Evolutionary conservation across 92 coral and sea anemone species (phyloP), one percentile per base, ranked within the genome.

Genomic region (Scolanthus callimorphus): DNA sequence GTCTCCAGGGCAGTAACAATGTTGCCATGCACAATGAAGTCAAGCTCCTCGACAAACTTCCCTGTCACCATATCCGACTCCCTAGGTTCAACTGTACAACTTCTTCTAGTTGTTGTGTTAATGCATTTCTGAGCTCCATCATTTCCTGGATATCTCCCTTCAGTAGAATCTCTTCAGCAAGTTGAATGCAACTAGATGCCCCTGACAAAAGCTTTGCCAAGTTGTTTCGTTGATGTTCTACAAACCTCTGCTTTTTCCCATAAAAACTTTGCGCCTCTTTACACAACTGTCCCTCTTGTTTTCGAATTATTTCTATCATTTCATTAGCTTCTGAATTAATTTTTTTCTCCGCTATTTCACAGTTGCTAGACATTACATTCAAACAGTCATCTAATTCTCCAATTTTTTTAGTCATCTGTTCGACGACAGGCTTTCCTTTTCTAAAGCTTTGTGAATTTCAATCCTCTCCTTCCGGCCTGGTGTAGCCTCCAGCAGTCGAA

Each of bases 381-480:
- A 63, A 59, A 20, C 66, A 56, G 1, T 31, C 44, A 31, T 88
- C 90, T 9, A 88, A 29, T 15, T 69, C 74, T 39, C 52, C 29
- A 21, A 83, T 54, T 69, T 66, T 73, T 57, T 27, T 52, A 17
- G 64, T 60, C 86, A 88, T 73, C 20, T 56, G 55, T 31, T 77
- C 73, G 17, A 88, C 60, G 30, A 88, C 81, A 9, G 96, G 90
- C 55, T 73, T 88, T 17, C 86, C 85, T 46, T 59, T 41, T 88
- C 96, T 48, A 88, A 63, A 60, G 90, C 79, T 65, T 62, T 80
- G 58, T 88, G 96, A 15, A 88, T 63, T 26, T 82, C 80, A 12
- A 73, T 34, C 25, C 79, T 72, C 29, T 88, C 86, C 60, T 69
- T 71, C 37, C 96, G 64, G 12, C 96, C 96, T 19, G 96, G 96